A percentile compares a stretch with the other conserved stretches of the same genome.
Evolutionary conservation across 2,113 vertebrate species (phyloP).

Genomic region (Callorhinus ursinus): DNA sequence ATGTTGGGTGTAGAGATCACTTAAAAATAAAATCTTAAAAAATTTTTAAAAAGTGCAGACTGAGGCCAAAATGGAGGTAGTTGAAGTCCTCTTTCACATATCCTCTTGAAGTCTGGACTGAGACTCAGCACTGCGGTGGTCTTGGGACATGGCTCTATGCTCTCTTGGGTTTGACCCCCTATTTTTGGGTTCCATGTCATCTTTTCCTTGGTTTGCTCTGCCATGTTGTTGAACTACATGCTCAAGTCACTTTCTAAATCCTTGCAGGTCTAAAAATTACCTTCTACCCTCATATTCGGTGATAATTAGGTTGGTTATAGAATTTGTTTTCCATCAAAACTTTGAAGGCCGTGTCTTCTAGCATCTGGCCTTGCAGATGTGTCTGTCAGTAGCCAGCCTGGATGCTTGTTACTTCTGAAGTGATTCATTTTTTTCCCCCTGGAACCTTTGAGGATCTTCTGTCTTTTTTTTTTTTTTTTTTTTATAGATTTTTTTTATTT

Average conservation of each 20-base stretch:
- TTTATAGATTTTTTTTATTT: too few species aligned
- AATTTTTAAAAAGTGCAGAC: neutral
- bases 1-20: neutral
- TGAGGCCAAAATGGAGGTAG: neutral
- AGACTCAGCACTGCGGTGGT: neutral
- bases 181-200: neutral
- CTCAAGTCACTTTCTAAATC: slow-evolving; percentile 6
- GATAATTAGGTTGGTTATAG: neutral
- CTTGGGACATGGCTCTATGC: neutral
- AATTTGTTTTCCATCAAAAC: slow-evolving; percentile 18
- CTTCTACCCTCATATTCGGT: neutral
- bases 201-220: slow-evolving; percentile 15
- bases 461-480: too few species aligned
- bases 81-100: neutral
- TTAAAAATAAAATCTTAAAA: neutral
- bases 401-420: slow-evolving; percentile 38
- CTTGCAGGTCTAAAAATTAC: slow-evolving; percentile 9
- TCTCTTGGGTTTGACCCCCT: neutral
- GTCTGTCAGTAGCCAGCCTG: neutral
- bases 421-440: neutral
- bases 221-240: neutral
- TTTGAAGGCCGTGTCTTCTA: neutral
- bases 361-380: neutral
- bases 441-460: slow-evolving; percentile 4
- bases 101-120: neutral